Evolutionary conservation across 2,113 vertebrate genomes (phyloP).

Genomic region (Bos indicus): DNA sequence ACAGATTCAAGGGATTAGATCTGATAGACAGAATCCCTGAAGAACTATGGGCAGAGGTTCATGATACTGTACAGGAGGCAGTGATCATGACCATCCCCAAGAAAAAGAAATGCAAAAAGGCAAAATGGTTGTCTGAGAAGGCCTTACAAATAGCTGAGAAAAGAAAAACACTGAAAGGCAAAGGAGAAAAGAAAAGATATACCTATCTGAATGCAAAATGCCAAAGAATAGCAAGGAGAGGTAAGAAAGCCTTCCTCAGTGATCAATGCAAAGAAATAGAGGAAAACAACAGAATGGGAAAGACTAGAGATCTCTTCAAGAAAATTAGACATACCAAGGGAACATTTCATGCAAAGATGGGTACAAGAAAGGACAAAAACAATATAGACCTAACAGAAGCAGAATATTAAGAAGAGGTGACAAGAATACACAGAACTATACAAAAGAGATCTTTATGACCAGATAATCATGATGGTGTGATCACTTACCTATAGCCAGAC

Average conservation of each 20-base stretch:
- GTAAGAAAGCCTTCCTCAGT: neutral
- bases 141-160: neutral
- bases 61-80: neutral
- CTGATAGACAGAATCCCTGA: neutral
- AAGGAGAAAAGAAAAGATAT: neutral
- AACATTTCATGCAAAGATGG: neutral
- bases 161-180: neutral
- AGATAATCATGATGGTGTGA: rapidly evolving
- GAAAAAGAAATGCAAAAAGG: neutral
- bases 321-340: neutral
- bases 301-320: neutral
- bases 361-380: neutral
- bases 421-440: neutral
- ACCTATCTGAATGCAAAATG: neutral
- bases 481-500: neutral
- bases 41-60: neutral
- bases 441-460: neutral
- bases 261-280: neutral
- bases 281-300: neutral
- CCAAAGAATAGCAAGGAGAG: neutral
- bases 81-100: neutral
- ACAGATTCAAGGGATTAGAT: neutral
- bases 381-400: neutral
- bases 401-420: neutral
- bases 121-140: neutral